Percentiles rank a stretch among this genome's conserved stretches.
phyloP scores from a whole-genome alignment of 2,888 invertebrate genomes.

The Apamea epomidion region DNA sequence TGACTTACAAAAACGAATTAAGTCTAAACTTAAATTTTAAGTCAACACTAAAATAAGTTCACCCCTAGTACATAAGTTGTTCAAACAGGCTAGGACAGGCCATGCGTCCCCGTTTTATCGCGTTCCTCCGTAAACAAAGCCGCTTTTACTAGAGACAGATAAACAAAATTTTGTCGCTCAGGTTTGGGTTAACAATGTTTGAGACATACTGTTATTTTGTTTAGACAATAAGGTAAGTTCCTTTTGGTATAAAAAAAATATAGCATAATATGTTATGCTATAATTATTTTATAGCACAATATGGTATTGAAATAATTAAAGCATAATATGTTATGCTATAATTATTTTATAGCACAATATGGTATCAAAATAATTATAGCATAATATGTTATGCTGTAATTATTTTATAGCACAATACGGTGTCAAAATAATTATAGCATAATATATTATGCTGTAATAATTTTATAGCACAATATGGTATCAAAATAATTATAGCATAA shows the following conservation, averaged over 20 bases:
- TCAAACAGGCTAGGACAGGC: conserved; percentile 64
- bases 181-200: conserved; percentile 74
- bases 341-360: too few species aligned
- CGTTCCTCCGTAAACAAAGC: conserved; percentile 83
- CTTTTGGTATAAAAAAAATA: neutral
- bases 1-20: neutral
- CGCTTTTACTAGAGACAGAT: conserved; percentile 78
- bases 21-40: neutral
- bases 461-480: neutral
- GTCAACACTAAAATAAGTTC: neutral
- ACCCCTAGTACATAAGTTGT: conserved; percentile 68
- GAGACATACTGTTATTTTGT: conserved; percentile 63
- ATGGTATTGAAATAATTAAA: neutral
- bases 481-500: neutral
- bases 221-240: conserved; percentile 1
- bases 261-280: too few species aligned
- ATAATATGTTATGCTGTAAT: neutral
- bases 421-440: neutral
- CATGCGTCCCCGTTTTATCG: conserved; percentile 77
- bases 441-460: neutral
- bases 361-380: neutral
- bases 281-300: too few species aligned
- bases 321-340: neutral
- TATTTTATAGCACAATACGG: too few species aligned
- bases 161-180: conserved; percentile 80